Conservation (phyloP, 2,888 invertebrate species). For the Caenorhabditis sp. region DNA sequence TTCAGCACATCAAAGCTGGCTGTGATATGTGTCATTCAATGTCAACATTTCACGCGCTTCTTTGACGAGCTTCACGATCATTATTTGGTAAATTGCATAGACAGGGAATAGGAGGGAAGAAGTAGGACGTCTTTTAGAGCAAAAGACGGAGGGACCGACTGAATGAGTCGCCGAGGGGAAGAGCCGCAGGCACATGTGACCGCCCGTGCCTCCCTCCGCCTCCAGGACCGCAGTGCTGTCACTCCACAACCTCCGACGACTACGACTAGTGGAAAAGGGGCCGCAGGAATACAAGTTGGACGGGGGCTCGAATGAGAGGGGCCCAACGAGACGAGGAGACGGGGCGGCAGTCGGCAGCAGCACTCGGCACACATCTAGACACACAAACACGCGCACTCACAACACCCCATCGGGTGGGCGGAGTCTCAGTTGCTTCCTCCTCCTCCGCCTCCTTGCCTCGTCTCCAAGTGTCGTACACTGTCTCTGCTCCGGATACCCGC, state of each 20-base stretch:
- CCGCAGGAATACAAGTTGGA: slow-evolving; percentile 9
- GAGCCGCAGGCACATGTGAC: slow-evolving; percentile 19
- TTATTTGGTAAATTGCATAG: neutral
- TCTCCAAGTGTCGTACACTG: slow-evolving; percentile 13
- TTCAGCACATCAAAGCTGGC: slow-evolving; percentile 89
- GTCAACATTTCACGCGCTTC: slow-evolving; percentile 88
- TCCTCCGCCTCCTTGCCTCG: slow-evolving; percentile 13
- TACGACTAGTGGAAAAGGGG: neutral
- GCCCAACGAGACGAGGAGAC: neutral
- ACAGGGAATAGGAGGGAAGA: neutral
- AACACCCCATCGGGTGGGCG: slow-evolving; percentile 16
- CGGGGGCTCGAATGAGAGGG: neutral
- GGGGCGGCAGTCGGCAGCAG: slow-evolving; percentile 2
- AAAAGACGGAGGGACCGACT: slow-evolving; percentile 17
- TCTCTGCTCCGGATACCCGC: slow-evolving; percentile 34
- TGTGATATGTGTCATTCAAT: slow-evolving; percentile 87
- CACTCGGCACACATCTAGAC: slow-evolving; percentile 14
- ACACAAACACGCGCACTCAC: slow-evolving; percentile 29
- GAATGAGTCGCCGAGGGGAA: slow-evolving; percentile 20
- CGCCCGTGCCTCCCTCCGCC: slow-evolving; percentile 4
- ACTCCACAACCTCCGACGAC: neutral
- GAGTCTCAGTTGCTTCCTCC: slow-evolving; percentile 7
- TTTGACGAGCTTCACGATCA: slow-evolving; percentile 82
- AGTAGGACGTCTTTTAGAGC: neutral
- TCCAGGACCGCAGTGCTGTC: slow-evolving; percentile 1